Conservation (phyloP, 2,113 vertebrate genomes). For the Percopsis transmontana region DNA sequence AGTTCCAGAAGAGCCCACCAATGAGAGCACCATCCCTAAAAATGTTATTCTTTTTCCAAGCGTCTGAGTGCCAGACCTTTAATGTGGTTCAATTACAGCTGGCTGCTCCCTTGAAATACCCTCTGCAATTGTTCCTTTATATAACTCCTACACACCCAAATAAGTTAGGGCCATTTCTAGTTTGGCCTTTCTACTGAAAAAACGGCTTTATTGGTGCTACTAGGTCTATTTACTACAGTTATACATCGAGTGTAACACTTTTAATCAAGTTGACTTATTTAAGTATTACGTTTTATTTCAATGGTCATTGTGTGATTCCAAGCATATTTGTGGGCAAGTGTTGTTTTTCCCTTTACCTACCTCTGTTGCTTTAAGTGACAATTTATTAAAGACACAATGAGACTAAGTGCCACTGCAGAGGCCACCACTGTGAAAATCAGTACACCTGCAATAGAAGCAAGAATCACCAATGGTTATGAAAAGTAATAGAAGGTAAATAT, state of each 20-base stretch:
- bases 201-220: not conserved
- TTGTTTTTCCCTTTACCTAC: slow-evolving; percentile 67
- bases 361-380: slow-evolving; percentile 83
- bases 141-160: slow-evolving; percentile 10
- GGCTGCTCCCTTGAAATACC: slow-evolving; percentile 15
- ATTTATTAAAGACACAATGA: slow-evolving; percentile 69
- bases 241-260: no score
- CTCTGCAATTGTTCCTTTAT: slow-evolving; percentile 16
- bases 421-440: slow-evolving; percentile 73
- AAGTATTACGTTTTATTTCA: not conserved
- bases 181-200: not conserved
- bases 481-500: no score
- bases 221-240: no score
- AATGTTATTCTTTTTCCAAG: slow-evolving; percentile 19
- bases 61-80: not conserved
- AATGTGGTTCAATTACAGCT: slow-evolving; percentile 28
- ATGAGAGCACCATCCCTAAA: slow-evolving; percentile 16
- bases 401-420: slow-evolving; percentile 73
- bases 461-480: not conserved
- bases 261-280: no score
- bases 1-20: slow-evolving; percentile 15
- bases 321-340: not conserved
- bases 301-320: not conserved
- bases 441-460: slow-evolving; percentile 76
- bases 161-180: not conserved